These are phyloP conservation scores for Anorthoa munda DNA, from an alignment of 2,888 invertebrate genomes.

Conservation along the genomic window DNA sequence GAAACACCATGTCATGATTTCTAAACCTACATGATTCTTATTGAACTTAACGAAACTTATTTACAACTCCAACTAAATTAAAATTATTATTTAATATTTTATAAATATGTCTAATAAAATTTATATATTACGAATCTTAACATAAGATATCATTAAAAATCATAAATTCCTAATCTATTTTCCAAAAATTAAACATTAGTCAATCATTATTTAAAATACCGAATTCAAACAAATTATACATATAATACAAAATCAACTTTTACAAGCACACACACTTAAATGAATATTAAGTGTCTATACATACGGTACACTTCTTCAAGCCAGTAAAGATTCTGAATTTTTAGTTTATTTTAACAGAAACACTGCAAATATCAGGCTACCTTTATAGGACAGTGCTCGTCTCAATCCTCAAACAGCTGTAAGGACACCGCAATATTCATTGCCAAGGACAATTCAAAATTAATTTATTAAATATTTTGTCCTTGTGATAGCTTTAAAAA, in stretches of 20 bases:
- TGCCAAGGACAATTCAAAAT: constrained; percentile 54
- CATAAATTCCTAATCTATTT: constrained; percentile 18
- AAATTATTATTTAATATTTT: background rate
- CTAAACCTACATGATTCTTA: constrained; percentile 29
- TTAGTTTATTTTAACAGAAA: background rate
- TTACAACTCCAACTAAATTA: constrained; percentile 22
- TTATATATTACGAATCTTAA: constrained; percentile 40
- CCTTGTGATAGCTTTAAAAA: constrained; percentile 53
- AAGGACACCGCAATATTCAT: constrained; percentile 11
- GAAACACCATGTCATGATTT: constrained; percentile 24
- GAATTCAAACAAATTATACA: constrained; percentile 17
- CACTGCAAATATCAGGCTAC: background rate
- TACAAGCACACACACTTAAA: constrained; percentile 8
- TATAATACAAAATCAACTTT: constrained; percentile 13
- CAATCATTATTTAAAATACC: background rate
- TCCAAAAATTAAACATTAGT: background rate
- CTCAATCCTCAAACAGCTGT: background rate
- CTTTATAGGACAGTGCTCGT: background rate
- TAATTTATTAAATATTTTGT: constrained; percentile 30
- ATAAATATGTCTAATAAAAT: constrained; percentile 20
- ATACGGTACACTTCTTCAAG: background rate
- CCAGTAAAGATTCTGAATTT: background rate
- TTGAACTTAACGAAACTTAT: constrained; percentile 26
- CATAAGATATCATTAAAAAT: constrained; percentile 40
- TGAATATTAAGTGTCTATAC: constrained; percentile 13